Percentiles rank a stretch among this genome's conserved stretches.
These are phyloP conservation scores for Cephus pygmeus DNA, from an alignment of 2,888 invertebrate genomes.

Conservation along the genomic window DNA sequence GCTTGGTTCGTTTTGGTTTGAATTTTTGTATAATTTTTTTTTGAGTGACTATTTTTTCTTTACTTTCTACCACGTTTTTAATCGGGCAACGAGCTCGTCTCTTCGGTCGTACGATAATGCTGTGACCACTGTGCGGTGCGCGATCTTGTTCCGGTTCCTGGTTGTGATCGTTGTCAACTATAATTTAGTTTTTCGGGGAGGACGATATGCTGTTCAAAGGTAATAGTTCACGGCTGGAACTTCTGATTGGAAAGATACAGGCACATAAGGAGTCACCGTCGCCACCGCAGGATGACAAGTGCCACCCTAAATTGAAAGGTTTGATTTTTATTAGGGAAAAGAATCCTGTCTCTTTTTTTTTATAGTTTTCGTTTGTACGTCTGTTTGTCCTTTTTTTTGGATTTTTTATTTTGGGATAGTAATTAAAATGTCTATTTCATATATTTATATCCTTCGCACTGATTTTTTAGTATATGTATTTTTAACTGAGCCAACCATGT, in stretches of 20 bases:
- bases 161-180: background rate
- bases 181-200: background rate
- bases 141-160: background rate
- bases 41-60: background rate
- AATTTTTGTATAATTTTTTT: background rate
- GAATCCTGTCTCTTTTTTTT: background rate
- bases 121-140: background rate
- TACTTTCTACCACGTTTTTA: background rate
- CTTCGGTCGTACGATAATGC: background rate
- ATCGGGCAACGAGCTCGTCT: background rate
- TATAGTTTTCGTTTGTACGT: background rate
- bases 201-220: constrained; percentile 85
- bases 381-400: background rate
- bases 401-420: background rate
- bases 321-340: constrained; percentile 16
- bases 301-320: constrained; percentile 50
- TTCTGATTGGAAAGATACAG: constrained; percentile 88
- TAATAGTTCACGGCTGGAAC: constrained; percentile 85
- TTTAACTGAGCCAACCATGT: too few species aligned
- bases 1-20: background rate
- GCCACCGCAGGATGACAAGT: constrained; percentile 41
- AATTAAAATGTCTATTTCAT: background rate
- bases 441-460: too few species aligned
- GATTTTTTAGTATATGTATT: too few species aligned
- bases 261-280: constrained; percentile 80